Percentiles rank a stretch among this genome's conserved stretches.
Conservation (phyloP, 2,113 vertebrate genomes). For the Gymnocephalus cernua region DNA sequence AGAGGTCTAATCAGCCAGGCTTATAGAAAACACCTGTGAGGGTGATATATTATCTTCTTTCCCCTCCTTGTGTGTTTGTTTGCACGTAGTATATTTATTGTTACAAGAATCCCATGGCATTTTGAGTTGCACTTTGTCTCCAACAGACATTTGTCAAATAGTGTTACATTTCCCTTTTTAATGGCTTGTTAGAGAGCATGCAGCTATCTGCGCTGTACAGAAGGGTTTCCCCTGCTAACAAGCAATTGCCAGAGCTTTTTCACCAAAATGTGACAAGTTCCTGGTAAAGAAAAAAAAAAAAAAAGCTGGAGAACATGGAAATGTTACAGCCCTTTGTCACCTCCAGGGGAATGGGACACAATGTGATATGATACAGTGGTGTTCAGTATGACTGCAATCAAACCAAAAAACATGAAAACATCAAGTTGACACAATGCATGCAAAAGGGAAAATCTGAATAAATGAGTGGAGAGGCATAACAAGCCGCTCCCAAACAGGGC, state of each 20-base stretch:
- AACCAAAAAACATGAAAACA: background rate
- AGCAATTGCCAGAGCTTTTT: conserved; percentile 42
- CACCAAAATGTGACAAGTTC: conserved; percentile 41
- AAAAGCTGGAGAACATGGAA: conserved; percentile 27
- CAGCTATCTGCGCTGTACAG: conserved; percentile 18
- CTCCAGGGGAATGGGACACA: background rate
- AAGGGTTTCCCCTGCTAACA: conserved; percentile 44
- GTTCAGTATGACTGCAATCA: background rate
- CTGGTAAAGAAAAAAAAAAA: conserved; percentile 32
- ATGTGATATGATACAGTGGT: background rate
- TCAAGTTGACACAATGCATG: background rate
- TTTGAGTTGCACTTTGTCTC: conserved; percentile 38
- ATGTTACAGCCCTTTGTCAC: conserved; percentile 12
- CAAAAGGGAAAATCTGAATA: background rate
- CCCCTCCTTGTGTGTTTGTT: conserved; percentile 23
- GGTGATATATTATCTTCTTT: background rate
- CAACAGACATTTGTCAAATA: conserved; percentile 19
- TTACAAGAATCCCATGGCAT: conserved; percentile 21
- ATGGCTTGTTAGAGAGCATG: conserved; percentile 60
- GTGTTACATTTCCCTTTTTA: conserved; percentile 45
- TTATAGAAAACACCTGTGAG: conserved; percentile 2
- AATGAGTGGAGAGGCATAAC: background rate
- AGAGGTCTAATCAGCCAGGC: background rate
- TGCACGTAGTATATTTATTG: conserved; percentile 7
- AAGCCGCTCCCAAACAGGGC: background rate